Evolutionary conservation across 2,888 invertebrate species (phyloP), one percentile per base, ranked within the genome.

Genomic region (Thera britannica): DNA sequence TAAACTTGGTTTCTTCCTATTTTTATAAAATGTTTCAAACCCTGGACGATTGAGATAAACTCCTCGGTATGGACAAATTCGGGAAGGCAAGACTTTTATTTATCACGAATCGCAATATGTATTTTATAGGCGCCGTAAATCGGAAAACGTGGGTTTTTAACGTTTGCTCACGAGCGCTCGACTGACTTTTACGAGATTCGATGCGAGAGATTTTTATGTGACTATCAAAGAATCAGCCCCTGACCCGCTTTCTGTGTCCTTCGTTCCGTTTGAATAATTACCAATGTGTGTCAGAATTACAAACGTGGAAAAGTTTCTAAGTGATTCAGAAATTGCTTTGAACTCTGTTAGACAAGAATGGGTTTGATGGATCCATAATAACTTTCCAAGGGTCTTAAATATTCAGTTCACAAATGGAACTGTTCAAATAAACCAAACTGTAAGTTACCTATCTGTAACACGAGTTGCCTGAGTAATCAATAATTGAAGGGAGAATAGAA

Each of bases 81-180:
- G 84, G 83, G 80, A 81, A 85, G 83, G 82, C 82, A 84, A 83
- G 85, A 88, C 88, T 90, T 91, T 90, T 92, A 92, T 91, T 90
- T 92, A 92, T 92, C 92, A 86, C 84, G 87, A 87, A 89, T 92
- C 87, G 89, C 92, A 91, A 92, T 93, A 92, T 92, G 90, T 92
- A 93, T 92, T 93, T 92, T 93, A 92, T 92, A 89, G 90, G 83
- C 78, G 86, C 83, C 87, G 88, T 92, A 93, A 93, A 93, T 92
- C 89, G 89, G 84, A 80, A 84, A 87, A 86, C 89, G 89, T 84
- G 90, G 91, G 88, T 91, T 92, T 91, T 90, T 90, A 91, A 90
- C 90, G 90, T 91, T 90, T 88, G 88, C 89, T 88, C 87, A 86
- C 89, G 87, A 90, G 84, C 84, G 83, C 83, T 89, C 80, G 82